Evolutionary conservation across 1,140 invertebrate species (phyloP), one percentile per base, ranked within the genome.

Genomic region (Pogonomyrmex barbatus): DNA sequence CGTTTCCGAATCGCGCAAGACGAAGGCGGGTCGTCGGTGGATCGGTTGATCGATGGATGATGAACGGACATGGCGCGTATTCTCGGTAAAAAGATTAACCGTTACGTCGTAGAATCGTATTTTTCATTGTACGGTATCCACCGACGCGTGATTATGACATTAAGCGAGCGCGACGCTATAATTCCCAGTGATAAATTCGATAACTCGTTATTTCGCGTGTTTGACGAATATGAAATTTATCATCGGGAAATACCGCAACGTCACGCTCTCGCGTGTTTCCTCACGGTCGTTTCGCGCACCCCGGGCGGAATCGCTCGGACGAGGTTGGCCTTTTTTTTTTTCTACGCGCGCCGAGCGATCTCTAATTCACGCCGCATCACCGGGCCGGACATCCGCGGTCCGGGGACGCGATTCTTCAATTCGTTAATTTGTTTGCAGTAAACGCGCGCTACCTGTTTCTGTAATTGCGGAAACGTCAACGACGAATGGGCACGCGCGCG

Each of bases 171-270:
- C 30, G 52, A 71, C 65, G 39, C 58, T 54, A 79, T 82, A 56
- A 50, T 82, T 45, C 2, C 52, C 42, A 14, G 62, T 68, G 79
- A 82, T 82, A 73, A 82, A 82, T 73, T 73, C 10, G 42, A 73
- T 71, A 70, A 82, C 78, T n/a, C 39, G 42, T 78, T 78, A 65
- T 67, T 79, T 79, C 47, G 33, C 45, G 5, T 14, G 52, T 68
- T 71, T 71, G 67, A 71, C 54, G 52, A 82, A 71, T 47, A 73
- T 73, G 54, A 82, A 71, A 82, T 82, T 82, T 73, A 82, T 82
- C 54, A 58, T 60, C 52, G 33, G 42, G 54, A 73, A 82, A 71
- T 71, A 71, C 36, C 50, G 30, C 79, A n/a, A 17, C 50, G 30
- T 71, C 39, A 45, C 39, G n/a, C 24, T 50, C 45, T 47, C 45